Base-by-base conservation (phyloP, 2,797 vertebrate genomes). In the Hipposideros larvatus region DNA sequence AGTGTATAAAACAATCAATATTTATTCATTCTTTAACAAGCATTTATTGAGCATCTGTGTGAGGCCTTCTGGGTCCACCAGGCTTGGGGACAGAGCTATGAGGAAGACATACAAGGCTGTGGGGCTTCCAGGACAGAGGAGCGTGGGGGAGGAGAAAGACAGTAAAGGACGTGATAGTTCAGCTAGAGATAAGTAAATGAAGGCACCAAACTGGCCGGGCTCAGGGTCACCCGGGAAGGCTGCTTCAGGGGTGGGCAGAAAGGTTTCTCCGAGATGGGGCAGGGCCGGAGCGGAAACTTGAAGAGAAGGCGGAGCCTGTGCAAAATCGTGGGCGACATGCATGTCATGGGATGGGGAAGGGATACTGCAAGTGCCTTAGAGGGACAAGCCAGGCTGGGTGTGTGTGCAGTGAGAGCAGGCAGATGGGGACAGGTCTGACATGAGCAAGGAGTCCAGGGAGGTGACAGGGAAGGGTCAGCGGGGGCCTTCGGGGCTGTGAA, bases 281-380 rank as follows among this genome's bases (percentile, higher is more conserved):
- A 0, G 3, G 3, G 28, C 48, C 1, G 10, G 37, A 37, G 37
- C 37, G 37, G 37, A 73, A 41, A 55, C 24, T 68, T 2, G 7
- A 18, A 37, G 48, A 21, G 13, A 65, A 3, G 1, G 11, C 46
- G 28, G 46, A 18, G 55, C 71, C 31, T 0, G 0, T 31, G 5
- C 14, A 41, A 16, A 46, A 19, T 46, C 31, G 22, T 34, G n/a
- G 66, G 41, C 31, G 48, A 15, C 1, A 0, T 22, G 28, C 5
- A 0, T 4, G 4, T 53, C 19, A 2, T 5, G 6, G 59, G 6
- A 4, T 16, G 16, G 2, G 34, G 21, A 8, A 5, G 31, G 41
- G 5, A 37, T 21, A 0, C 21, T 41, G n/a, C 66, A 43, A 13
- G 5, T 4, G 15, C 10, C 57, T 34, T 31, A 1, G 46, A 51